These are phyloP conservation scores for Pedetes capensis DNA, from an alignment of 2,113 vertebrate genomes.

Conservation along the genomic window DNA sequence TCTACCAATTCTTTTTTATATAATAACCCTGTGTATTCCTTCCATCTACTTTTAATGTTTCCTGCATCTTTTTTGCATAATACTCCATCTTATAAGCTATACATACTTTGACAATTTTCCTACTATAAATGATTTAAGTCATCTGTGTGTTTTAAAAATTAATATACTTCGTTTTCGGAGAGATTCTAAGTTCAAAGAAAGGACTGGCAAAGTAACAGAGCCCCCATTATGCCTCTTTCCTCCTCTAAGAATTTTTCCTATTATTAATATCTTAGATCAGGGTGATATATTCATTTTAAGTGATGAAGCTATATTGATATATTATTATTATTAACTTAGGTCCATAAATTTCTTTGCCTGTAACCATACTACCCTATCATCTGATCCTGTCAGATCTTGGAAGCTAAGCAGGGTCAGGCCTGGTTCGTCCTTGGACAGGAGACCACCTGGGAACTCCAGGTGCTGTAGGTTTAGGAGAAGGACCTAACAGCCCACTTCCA, in stretches of 20 bases:
- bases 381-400: too few species aligned
- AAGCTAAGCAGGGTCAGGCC: too few species aligned
- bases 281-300: neutral
- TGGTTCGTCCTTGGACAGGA: too few species aligned
- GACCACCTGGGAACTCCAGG: too few species aligned
- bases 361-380: too few species aligned
- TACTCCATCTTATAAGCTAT: neutral
- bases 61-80: too few species aligned
- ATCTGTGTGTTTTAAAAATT: neutral
- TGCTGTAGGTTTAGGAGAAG: too few species aligned
- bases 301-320: neutral
- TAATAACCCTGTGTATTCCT: too few species aligned
- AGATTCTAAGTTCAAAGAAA: conserved; percentile 2
- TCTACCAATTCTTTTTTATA: too few species aligned
- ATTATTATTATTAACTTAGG: neutral
- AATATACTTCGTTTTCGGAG: neutral
- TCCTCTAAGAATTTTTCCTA: neutral
- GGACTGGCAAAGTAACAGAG: neutral
- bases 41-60: too few species aligned
- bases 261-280: neutral
- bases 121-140: neutral
- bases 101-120: neutral
- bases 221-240: neutral
- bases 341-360: too few species aligned
- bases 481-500: too few species aligned